Evolutionary conservation across 2,113 vertebrate genomes (phyloP).

Genomic region (Lates calcarifer): DNA sequence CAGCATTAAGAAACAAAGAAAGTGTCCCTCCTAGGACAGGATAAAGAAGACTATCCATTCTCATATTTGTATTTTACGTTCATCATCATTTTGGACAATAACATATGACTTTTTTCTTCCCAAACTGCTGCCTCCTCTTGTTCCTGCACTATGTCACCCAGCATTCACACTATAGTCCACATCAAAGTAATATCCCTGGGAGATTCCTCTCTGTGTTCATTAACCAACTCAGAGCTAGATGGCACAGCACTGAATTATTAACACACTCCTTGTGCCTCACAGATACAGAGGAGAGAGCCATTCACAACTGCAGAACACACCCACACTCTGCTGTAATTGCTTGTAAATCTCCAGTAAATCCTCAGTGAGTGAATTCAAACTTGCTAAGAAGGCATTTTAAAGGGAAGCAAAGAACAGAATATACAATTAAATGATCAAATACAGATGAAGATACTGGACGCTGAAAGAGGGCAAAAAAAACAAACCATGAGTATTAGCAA

Average conservation of each 20-base stretch:
- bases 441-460: neutral
- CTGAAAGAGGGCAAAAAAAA: neutral
- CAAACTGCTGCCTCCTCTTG: conserved; percentile 18
- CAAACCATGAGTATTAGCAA: neutral
- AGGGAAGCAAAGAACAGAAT: conserved; percentile 5
- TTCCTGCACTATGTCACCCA: conserved; percentile 31
- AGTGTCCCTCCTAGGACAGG: neutral
- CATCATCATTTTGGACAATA: neutral
- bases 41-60: neutral
- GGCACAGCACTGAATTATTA: conserved; percentile 80
- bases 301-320: conserved; percentile 50
- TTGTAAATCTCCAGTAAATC: conserved; percentile 39
- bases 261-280: conserved; percentile 63
- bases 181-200: conserved; percentile 68
- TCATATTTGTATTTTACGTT: neutral
- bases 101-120: conserved; percentile 29
- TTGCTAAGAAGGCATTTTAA: conserved; percentile 17
- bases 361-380: conserved; percentile 27
- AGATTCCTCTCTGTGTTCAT: conserved; percentile 71
- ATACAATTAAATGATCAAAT: neutral
- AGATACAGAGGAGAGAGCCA: conserved; percentile 59
- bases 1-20: neutral
- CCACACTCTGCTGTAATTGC: conserved; percentile 25
- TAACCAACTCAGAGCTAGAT: conserved; percentile 66
- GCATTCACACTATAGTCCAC: conserved; percentile 51